phyloP scores from a whole-genome alignment of 2,113 vertebrate species.

The Amphiprion ocellaris region DNA sequence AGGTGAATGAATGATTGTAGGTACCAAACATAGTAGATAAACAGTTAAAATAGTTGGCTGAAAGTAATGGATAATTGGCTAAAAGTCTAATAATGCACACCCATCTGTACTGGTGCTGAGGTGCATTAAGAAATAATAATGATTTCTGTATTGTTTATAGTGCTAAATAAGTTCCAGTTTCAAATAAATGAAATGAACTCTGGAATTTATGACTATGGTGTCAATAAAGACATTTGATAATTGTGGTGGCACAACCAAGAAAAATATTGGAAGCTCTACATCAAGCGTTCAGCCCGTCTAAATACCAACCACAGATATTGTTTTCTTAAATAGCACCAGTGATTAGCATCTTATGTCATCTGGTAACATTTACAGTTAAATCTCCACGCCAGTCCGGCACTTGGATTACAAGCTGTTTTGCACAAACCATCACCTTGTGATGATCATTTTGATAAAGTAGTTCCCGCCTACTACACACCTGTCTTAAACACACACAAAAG shows the following conservation, averaged over 20 bases:
- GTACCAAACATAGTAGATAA: no score
- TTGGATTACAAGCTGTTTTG: constrained; percentile 2
- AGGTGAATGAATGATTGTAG: no score
- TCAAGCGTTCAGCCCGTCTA: background rate
- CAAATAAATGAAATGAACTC: no score
- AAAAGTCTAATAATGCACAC: no score
- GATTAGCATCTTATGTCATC: constrained; percentile 43
- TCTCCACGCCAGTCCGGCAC: background rate
- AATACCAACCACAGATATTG: background rate
- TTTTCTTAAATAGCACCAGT: constrained; percentile 6
- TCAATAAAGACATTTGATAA: background rate
- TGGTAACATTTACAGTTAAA: constrained; percentile 42
- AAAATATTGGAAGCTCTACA: background rate
- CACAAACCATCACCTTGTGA: background rate
- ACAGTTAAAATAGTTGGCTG: no score
- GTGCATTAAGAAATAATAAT: no score
- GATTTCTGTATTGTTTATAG: no score
- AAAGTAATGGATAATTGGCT: no score
- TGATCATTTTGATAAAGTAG: constrained; percentile 26
- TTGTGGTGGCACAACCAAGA: background rate
- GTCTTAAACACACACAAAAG: background rate
- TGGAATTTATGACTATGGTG: no score
- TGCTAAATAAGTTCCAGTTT: no score
- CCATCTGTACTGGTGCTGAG: no score
- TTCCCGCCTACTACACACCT: constrained; percentile 37